Evolutionary conservation across 2,888 invertebrate species (phyloP), one percentile per base, ranked within the genome.

Genomic region (Miltochrista miniata): DNA sequence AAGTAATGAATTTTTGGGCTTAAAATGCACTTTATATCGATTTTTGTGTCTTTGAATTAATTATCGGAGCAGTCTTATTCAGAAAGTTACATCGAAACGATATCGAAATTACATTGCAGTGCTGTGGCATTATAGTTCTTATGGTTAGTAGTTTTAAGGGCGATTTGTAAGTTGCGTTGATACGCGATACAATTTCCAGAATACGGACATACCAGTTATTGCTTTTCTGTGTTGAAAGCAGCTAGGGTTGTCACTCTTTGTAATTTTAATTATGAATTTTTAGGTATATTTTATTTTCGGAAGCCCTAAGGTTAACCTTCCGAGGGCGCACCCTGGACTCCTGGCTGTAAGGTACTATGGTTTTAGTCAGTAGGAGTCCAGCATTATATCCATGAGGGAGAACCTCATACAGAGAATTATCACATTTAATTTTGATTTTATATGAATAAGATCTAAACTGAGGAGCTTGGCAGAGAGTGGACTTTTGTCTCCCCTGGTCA

Each of bases 151-250:
- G 50, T 0, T 37, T 68, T 86, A 86, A 74, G 67, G 79, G 73
- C 53, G 48, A 81, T 56, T 69, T 68, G 60, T 52, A 51, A 46
- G 61, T 34, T 68, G 56, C 56, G 64, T 56, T 18, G 49, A 15
- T 48, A 30, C 56, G 51, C 66, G 69, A 72, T 75, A 41, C 51
- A 49, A 64, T 59, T 54, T 67, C 55, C 75, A 71, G 87, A 89
- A 86, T 90, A 87, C 36, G 83, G 76, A 72, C 63, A 67, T 73
- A 56, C 59, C 73, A 81, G 79, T 85, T 84, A 73, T 64, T 64
- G 58, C 70, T 72, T 68, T 70, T 51, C 38, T 65, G 70, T 74
- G 70, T 59, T 51, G 29, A 56, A 56, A 61, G 10, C 35, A 64
- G 46, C 42, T 48, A 55, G 61, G 61, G 53, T 61, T 59, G 58